Conservation (phyloP, 2,113 vertebrate genomes). For the Tragelaphus scriptus region DNA sequence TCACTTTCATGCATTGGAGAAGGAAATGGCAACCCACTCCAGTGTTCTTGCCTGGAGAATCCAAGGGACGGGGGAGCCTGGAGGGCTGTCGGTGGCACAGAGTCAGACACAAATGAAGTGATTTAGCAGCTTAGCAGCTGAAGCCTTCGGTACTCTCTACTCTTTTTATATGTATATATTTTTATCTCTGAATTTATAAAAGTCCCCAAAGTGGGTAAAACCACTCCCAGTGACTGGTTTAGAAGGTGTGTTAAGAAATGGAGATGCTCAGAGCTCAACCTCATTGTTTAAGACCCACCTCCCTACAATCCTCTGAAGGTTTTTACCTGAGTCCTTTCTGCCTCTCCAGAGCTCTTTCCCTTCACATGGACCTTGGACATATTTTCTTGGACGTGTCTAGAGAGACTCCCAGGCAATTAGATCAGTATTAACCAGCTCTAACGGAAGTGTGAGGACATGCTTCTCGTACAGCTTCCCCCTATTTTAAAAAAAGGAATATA, state of each 20-base stretch:
- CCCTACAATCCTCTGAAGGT: slow-evolving; percentile 77
- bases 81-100: too few relatives aligned
- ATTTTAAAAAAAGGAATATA: slow-evolving; percentile 78
- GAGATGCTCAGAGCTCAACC: neutral
- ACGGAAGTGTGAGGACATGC: slow-evolving; percentile 81
- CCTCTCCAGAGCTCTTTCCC: slow-evolving; percentile 78
- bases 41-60: too few relatives aligned
- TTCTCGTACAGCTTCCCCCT: slow-evolving; percentile 78
- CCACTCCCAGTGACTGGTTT: slow-evolving; percentile 72
- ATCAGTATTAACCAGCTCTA: slow-evolving; percentile 81
- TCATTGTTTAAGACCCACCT: slow-evolving; percentile 57
- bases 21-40: too few relatives aligned
- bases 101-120: too few relatives aligned
- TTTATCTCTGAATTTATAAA: slow-evolving; percentile 71
- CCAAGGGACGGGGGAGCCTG: too few relatives aligned
- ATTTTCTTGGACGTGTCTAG: slow-evolving; percentile 78
- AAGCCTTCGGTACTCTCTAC: slow-evolving; percentile 49
- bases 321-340: slow-evolving; percentile 73
- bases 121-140: neutral
- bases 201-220: slow-evolving; percentile 70
- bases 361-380: slow-evolving; percentile 79
- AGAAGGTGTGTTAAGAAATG: slow-evolving; percentile 74
- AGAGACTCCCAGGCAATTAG: slow-evolving; percentile 82
- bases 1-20: too few relatives aligned
- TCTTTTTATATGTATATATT: slow-evolving; percentile 48